Evolutionary conservation across 2,797 vertebrate genomes (phyloP).

Genomic region (Onychomys leucogaster): DNA sequence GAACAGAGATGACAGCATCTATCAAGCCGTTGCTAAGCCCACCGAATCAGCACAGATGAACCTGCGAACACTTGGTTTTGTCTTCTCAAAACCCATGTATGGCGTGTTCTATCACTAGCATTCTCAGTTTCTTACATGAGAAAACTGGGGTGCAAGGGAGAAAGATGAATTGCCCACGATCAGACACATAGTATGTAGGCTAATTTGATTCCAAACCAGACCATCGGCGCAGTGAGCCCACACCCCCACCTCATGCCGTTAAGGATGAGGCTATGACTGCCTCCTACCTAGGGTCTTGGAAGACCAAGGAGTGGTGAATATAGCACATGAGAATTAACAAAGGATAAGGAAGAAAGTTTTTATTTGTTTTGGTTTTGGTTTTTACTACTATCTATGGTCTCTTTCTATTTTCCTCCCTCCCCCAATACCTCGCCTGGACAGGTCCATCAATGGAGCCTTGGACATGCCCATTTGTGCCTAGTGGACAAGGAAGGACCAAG

Average conservation of each 20-base stretch:
- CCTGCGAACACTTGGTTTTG: neutral
- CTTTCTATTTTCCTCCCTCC: neutral
- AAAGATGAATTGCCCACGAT: no score
- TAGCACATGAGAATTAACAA: neutral
- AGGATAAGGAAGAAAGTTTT: neutral
- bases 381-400: no score
- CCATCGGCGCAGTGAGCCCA: neutral
- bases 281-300: neutral
- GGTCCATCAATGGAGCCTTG: neutral
- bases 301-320: neutral
- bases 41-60: no score
- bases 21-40: neutral
- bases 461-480: accelerated
- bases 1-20: neutral
- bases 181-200: no score
- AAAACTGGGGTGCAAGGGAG: neutral
- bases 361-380: neutral
- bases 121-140: neutral
- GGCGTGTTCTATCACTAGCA: accelerated
- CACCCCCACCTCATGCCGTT: neutral
- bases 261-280: neutral
- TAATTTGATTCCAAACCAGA: neutral
- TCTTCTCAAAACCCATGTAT: neutral
- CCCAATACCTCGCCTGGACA: neutral
- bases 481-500: neutral